Evolutionary conservation across 2,113 vertebrate species (phyloP), one percentile per base, ranked within the genome.

Genomic region (Brachionichthys hirsutus): DNA sequence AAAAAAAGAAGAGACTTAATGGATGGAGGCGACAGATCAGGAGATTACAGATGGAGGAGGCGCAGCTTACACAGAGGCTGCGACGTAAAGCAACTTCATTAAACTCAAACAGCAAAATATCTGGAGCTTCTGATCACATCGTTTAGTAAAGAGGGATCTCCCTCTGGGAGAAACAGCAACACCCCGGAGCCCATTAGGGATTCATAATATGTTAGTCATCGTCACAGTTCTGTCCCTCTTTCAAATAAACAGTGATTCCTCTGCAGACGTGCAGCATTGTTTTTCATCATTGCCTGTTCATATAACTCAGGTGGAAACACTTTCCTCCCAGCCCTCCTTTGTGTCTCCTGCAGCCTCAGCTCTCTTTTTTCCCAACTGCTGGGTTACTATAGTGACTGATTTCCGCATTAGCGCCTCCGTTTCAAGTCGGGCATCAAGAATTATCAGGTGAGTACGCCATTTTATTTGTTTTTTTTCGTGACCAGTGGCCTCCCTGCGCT

Each of bases 341-440:
- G 55, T 57, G 47, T 59, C 46, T 54, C 56, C 66, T 54, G 64
- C 14, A 79, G 66, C 70, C 62, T 54, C 48, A 0, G 48, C 66
- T 4, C 1, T 60, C 2, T 1, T n/a, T n/a, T n/a, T n/a, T n/a
- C n/a, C n/a, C n/a, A n/a, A n/a, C n/a, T n/a, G n/a, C 48, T 12
- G 30, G 49, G 80, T 85, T 81, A 67, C 83, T 81, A 85, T 81
- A 75, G 80, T 70, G 66, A 81, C 80, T 6, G 40, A 34, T 46
- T 54, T 57, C 44, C 16, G 36, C 53, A 62, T 60, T 60, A 80
- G 60, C 70, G 58, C 60, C 36, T 38, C n/a, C n/a, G 53, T 69
- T 71, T 66, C 54, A 73, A 56, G 19, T 38, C 30, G 58, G 49
- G 22, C 70, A 43, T 51, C 67, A 67, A 40, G 44, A 35, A 44